Conservation (phyloP, 2,888 invertebrate species). For the Trichopoda pennipes region DNA sequence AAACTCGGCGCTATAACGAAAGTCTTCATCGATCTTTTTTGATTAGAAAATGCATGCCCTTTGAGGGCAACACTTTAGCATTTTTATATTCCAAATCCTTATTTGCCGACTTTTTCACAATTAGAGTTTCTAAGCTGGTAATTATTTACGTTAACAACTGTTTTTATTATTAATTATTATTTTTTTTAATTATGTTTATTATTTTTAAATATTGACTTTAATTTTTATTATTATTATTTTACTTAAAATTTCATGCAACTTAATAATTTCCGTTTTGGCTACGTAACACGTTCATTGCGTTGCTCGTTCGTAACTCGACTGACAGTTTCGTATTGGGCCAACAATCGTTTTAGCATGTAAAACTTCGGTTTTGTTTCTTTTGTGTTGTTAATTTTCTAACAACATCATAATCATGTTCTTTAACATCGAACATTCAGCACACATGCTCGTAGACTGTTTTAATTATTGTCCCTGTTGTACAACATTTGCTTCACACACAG, state of each 20-base stretch:
- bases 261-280: slow-evolving; percentile 16
- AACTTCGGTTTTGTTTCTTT: slow-evolving; percentile 57
- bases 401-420: slow-evolving; percentile 61
- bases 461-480: slow-evolving; percentile 20
- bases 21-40: slow-evolving; percentile 27
- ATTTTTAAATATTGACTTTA: background rate
- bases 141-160: background rate
- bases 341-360: slow-evolving; percentile 65
- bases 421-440: slow-evolving; percentile 44
- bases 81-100: slow-evolving; percentile 28
- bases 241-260: slow-evolving; percentile 18
- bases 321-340: slow-evolving; percentile 70
- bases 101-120: background rate
- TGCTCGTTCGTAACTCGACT: slow-evolving; percentile 78
- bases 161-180: background rate
- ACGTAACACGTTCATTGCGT: slow-evolving; percentile 74
- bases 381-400: slow-evolving; percentile 63
- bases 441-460: slow-evolving; percentile 27
- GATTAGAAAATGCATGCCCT: too few relatives aligned
- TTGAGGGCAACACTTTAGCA: slow-evolving; percentile 41
- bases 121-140: background rate
- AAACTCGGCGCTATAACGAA: slow-evolving; percentile 17
- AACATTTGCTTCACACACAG: slow-evolving; percentile 58
- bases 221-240: slow-evolving; percentile 24
- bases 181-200: slow-evolving; percentile 4